Percentiles rank a stretch among this genome's conserved stretches.
Conservation (phyloP, 2,113 vertebrate species). For the Hemiscyllium ocellatum region DNA sequence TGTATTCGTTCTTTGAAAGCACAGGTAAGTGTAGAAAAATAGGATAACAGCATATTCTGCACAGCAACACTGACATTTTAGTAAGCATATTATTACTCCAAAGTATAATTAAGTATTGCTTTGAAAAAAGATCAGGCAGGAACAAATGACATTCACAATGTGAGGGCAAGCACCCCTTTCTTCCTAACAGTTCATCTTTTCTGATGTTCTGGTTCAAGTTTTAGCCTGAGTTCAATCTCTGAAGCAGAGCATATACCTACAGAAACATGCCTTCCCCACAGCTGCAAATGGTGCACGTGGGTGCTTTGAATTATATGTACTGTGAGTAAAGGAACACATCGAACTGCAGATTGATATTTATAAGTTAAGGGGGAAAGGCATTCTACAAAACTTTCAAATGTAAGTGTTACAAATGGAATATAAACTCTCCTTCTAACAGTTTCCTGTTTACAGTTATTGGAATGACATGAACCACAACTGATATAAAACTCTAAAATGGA, state of each 20-base stretch:
- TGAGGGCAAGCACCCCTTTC: not conserved
- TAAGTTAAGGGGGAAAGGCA: not conserved
- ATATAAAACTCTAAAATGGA: not conserved
- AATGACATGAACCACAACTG: not conserved
- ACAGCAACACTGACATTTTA: not conserved
- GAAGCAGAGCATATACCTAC: not conserved
- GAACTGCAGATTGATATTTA: not conserved
- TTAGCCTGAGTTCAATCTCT: not conserved
- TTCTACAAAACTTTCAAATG: not conserved
- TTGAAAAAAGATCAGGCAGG: not conserved
- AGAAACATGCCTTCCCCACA: not conserved
- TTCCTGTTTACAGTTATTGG: not conserved
- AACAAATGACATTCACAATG: not conserved
- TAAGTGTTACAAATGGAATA: not conserved
- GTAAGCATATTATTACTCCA: not conserved
- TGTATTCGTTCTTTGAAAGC: not conserved
- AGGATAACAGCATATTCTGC: not conserved
- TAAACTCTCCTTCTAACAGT: not conserved
- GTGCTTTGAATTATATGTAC: not conserved
- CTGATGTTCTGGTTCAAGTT: not conserved
- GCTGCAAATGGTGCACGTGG: not conserved
- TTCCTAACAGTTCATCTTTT: not conserved
- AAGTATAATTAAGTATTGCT: not conserved
- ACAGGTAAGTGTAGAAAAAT: not conserved
- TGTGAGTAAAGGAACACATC: not conserved